These are phyloP conservation scores for Erebia palarica DNA, from an alignment of 2,888 invertebrate genomes.

Conservation along the genomic window DNA sequence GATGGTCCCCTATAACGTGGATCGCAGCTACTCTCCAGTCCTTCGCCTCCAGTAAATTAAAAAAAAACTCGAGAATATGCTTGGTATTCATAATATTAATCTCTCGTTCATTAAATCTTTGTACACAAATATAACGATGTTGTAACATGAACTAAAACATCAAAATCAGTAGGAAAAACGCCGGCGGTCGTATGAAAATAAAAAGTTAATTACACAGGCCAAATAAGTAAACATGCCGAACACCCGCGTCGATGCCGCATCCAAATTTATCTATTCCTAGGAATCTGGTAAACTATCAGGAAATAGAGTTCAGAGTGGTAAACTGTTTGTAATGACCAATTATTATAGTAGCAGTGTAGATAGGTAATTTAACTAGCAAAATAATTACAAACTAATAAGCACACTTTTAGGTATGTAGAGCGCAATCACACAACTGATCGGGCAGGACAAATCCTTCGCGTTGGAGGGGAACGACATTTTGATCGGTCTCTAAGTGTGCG, in stretches of 20 bases:
- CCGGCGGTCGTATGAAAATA: conserved; percentile 48
- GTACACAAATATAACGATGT: conserved; percentile 24
- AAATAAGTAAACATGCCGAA: conserved; percentile 63
- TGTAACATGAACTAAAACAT: conserved; percentile 34
- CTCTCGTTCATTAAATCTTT: not conserved
- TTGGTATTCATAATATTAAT: not conserved
- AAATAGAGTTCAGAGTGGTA: not conserved
- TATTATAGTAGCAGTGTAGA: too few species aligned
- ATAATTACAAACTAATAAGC: too few species aligned
- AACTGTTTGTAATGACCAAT: too few species aligned
- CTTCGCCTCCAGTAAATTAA: too few species aligned
- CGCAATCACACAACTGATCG: too few species aligned
- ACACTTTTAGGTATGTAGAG: too few species aligned
- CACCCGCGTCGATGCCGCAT: conserved; percentile 57
- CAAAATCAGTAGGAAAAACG: conserved; percentile 38
- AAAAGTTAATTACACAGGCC: conserved; percentile 61
- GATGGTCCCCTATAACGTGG: too few species aligned
- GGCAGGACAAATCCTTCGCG: too few species aligned
- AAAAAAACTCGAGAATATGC: not conserved
- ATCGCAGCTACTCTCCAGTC: too few species aligned
- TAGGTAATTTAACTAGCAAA: too few species aligned
- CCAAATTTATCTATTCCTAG: conserved; percentile 37
- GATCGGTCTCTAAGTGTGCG: too few species aligned
- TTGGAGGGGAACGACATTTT: too few species aligned
- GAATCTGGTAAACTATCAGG: conserved; percentile 19